Base-by-base conservation (phyloP, 2,888 invertebrate species). In the Neoitamus cyanurus region DNA sequence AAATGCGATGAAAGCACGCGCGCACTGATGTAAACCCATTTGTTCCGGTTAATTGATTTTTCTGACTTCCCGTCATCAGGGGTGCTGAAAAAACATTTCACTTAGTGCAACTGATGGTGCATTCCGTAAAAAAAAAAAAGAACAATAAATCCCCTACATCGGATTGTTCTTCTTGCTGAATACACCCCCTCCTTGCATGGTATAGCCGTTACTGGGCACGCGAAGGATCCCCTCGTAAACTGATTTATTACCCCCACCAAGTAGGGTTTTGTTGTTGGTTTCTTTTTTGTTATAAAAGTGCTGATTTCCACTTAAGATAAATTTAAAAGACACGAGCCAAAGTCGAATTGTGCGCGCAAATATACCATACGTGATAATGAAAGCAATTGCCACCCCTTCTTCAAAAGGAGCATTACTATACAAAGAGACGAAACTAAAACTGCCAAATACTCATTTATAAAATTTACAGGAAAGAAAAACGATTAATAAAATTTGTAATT, bases 31-130 rank as follows among this genome's bases (percentile, higher is more conserved):
- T 70, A 70, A 31, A 31, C 31, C 25, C 70, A 70, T 70, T 70
- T 31, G 30, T 70, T 70, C 70, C 70, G 15, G 70, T 70, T 30
- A 70, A 30, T 30, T 70, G 70, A 70, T 70, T 70, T 70, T 70
- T 70, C 31, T n/a, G 31, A 70, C 70, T 70, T 70, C 31, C 25
- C 70, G 31, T 70, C 70, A 70, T 30, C 31, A 13, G 30, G 31
- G 28, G 70, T 70, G 25, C 3, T 70, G 30, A 4, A 28, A 11
- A 70, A 31, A 30, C 70, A 70, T 70, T 31, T 70, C 31, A 70
- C 58, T 58, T 58, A 58, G 20, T 58, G 25, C 15, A 58, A 25
- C 58, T 20, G 58, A 58, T 58, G 58, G 58, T 58, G 25, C 58
- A 25, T 58, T 58, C 25, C 58, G 20, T 58, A 58, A 58, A 58